Base-by-base conservation (phyloP, 2,888 invertebrate species). In the Bhutanitis thaidina region DNA sequence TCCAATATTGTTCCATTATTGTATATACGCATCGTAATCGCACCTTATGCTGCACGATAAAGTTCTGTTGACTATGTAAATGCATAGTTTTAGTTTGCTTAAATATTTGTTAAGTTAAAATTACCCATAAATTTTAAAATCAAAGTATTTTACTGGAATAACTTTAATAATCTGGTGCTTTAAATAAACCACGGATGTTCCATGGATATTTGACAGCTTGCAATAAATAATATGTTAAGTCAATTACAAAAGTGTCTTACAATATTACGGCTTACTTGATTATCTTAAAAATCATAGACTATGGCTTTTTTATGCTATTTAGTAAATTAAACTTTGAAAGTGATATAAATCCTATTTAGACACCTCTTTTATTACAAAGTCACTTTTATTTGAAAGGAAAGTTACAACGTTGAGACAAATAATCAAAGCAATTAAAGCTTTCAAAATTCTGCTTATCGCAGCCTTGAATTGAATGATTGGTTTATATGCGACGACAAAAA, bases 391-490 rank as follows among this genome's bases (percentile, higher is more conserved):
- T 41, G 48, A 29, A 48, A 15, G 43, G 43, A 49, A 37, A 49
- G 32, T 43, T 49, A 49, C 30, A 45, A 39, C 44, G 35, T 39
- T n/a, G 34, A 39, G 39, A 40, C 44, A 27, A 29, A 50, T 10
- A 29, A 47, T 34, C 47, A 32, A 47, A 37, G 43, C 52, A 49
- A 51, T 62, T 57, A 58, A 36, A 53, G 54, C 60, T 63, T 64
- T 64, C 60, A 63, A 61, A 61, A 62, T 64, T 53, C 54, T 52
- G 60, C 56, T 60, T 62, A 71, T 70, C 63, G 60, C 58, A 64
- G 60, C 66, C 64, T 66, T 65, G 66, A 59, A 58, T 65, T 68
- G 65, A 71, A 61, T 61, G 64, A 64, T 70, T 64, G 63, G 59
- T 57, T 60, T 60, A 62, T 59, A 56, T 54, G 64, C 69, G 63